These are phyloP conservation scores for Perdix hodgsoniae DNA, from an alignment of 2,797 vertebrate species.

Conservation along the genomic window DNA sequence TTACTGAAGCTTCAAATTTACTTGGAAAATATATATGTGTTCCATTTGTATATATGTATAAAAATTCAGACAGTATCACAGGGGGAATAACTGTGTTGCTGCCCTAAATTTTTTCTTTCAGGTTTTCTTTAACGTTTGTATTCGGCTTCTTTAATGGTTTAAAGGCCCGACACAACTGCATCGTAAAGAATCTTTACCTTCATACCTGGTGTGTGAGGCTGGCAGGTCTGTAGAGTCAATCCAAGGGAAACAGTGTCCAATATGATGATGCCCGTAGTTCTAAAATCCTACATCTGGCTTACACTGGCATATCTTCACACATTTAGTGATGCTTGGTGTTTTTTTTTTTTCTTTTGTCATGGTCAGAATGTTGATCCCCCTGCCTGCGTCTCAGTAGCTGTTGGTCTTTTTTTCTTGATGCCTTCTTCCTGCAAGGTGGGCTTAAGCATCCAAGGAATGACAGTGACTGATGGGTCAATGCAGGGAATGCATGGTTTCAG, in stretches of 20 bases:
- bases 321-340: neutral
- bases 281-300: neutral
- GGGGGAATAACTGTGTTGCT: neutral
- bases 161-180: neutral
- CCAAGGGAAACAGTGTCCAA: neutral
- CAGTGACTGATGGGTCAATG: neutral
- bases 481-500: neutral
- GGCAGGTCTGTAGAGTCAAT: neutral
- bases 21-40: neutral
- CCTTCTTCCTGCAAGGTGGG: rapidly evolving
- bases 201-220: neutral
- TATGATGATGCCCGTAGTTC: neutral
- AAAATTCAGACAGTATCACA: neutral
- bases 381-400: neutral
- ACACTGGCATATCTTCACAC: neutral
- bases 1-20: neutral
- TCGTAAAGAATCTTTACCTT: neutral
- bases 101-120: neutral
- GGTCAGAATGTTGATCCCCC: neutral
- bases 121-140: neutral
- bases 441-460: neutral
- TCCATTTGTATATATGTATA: neutral
- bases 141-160: neutral
- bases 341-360: neutral
- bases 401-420: neutral